Base-by-base conservation (phyloP, 1,140 invertebrate genomes). In the Diorhabda elongata region DNA sequence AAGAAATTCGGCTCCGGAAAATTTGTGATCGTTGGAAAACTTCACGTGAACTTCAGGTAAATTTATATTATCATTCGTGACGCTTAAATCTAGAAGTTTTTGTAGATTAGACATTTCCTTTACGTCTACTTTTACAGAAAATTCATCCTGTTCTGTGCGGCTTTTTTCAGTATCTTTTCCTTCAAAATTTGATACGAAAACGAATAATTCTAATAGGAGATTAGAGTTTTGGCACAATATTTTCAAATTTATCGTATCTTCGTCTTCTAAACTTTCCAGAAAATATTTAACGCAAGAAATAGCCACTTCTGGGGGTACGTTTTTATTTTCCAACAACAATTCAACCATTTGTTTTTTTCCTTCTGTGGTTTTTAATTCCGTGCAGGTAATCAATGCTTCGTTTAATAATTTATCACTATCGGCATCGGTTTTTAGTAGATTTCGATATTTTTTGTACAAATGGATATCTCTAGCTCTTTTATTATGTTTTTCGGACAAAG, bases 381-480 rank as follows among this genome's bases (percentile, higher is more conserved):
- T 72, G 45, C 86, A 86, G 41, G 86, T 83, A 66, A 81, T 85
- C 4, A 71, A 77, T 47, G 85, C 83, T 82, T 83, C 85, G 72
- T 79, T 83, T 76, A 78, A 78, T 75, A 80, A 84, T 73, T 71
- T 86, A 62, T 85, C 87, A 64, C 77, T 79, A 66, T 72, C 82
- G 64, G 81, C 82, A 64, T 86, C 85, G 58, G 83, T 81, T 71
- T 89, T 87, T 5, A 93, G 79, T 71, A 88, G 83, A 52, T 86
- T 86, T 74, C 90, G 89, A n/a, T 94, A 78, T 74, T 92, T 90
- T 75, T 92, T 91, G 61, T 96, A 84, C 56, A 96, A 82, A 83
- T 97, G 93, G 58, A 96, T 86, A 81, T 97, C 95, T 74, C 92
- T 87, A 1, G 94, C 91, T 74, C 91, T 87, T 76, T 92, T 90